Conservation (phyloP, 2,113 vertebrate species). For the Dromiciops gliroides region DNA sequence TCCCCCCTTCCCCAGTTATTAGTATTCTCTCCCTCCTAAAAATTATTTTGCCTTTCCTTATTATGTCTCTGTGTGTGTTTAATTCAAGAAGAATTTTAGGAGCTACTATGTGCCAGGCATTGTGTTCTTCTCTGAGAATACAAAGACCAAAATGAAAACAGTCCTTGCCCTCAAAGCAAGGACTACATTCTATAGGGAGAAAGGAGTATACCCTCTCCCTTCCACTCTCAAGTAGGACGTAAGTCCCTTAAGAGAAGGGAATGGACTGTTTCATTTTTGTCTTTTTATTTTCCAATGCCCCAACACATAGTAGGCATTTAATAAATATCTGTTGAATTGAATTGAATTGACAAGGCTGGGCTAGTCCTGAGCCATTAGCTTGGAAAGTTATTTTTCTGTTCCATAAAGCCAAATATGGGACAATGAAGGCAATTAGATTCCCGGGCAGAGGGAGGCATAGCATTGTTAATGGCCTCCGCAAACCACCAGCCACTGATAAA, state of each 20-base stretch:
- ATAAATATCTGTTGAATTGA: background rate
- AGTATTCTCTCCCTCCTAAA: background rate
- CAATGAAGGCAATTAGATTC: slow-evolving; percentile 81
- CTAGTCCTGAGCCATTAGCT: slow-evolving; percentile 39
- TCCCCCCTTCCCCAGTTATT: background rate
- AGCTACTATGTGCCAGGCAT: background rate
- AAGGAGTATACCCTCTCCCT: background rate
- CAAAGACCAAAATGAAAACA: background rate
- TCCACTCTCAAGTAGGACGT: background rate
- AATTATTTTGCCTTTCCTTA: background rate
- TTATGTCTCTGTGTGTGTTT: background rate
- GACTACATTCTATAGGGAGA: background rate
- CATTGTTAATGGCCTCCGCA: slow-evolving; percentile 76
- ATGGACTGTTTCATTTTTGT: background rate
- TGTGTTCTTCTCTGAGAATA: background rate
- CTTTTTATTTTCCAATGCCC: background rate
- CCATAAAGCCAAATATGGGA: slow-evolving; percentile 70
- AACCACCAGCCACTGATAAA: slow-evolving; percentile 80
- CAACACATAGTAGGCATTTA: background rate
- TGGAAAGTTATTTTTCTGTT: slow-evolving; percentile 74
- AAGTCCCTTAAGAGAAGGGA: background rate
- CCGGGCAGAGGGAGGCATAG: slow-evolving; percentile 77
- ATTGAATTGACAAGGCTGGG: background rate
- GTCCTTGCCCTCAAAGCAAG: background rate
- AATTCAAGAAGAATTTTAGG: background rate